Conservation (phyloP, 2,888 invertebrate genomes). For the Cephalotes varians region DNA sequence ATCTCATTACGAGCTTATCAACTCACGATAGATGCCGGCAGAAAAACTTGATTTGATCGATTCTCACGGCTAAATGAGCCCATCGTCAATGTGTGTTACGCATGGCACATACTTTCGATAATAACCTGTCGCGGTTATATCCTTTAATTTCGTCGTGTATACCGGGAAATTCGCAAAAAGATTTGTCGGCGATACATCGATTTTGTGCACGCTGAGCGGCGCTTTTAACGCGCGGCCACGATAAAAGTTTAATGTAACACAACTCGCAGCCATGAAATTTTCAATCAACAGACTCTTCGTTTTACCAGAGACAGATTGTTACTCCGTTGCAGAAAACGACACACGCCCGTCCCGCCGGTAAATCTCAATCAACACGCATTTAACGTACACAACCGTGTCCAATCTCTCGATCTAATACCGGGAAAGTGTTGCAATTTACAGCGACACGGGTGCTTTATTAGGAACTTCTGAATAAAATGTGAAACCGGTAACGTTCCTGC, state of each 20-base stretch:
- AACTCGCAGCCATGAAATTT: constrained; percentile 49
- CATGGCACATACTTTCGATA: constrained; percentile 7
- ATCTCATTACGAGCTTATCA: constrained; percentile 42
- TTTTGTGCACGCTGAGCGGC: constrained; percentile 16
- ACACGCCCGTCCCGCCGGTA: constrained; percentile 35
- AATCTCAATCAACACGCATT: constrained; percentile 63
- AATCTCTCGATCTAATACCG: constrained; percentile 55
- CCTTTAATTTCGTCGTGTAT: constrained; percentile 3
- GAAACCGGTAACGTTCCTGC: constrained; percentile 6
- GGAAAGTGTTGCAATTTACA: constrained; percentile 64
- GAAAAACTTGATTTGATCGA: constrained; percentile 22
- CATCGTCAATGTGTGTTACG: neutral
- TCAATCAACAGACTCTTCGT: constrained; percentile 51
- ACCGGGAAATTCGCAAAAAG: constrained; percentile 16
- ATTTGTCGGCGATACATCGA: constrained; percentile 25
- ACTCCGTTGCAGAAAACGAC: constrained; percentile 53
- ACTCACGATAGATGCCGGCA: constrained; percentile 3
- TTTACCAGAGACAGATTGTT: constrained; percentile 53
- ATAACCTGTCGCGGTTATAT: constrained; percentile 7
- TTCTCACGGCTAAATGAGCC: constrained; percentile 25
- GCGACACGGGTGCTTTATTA: constrained; percentile 36
- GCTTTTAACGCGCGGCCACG: constrained; percentile 35
- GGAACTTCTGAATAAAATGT: constrained; percentile 14
- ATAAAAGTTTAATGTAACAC: constrained; percentile 51
- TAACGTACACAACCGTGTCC: constrained; percentile 42